Percentiles rank a stretch among this genome's conserved stretches.
Evolutionary conservation across 2,888 invertebrate genomes (phyloP).

Genomic region (Petrophora chlorosata): DNA sequence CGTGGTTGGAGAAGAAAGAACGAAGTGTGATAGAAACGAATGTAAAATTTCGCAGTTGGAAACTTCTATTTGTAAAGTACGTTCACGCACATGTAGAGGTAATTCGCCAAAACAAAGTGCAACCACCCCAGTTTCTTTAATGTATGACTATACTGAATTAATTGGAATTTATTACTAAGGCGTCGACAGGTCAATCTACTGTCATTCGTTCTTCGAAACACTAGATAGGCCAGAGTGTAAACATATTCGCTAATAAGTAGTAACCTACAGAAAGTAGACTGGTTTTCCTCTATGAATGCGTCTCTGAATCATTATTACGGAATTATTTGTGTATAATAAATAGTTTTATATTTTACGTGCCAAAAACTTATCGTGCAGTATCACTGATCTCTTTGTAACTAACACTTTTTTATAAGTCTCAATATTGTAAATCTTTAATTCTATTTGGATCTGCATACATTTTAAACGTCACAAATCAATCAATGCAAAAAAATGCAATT

Average conservation of each 20-base stretch:
- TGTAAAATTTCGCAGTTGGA: slow-evolving; percentile 11
- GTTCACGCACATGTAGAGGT: too few species aligned
- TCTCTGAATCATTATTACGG: too few species aligned
- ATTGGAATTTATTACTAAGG: too few species aligned
- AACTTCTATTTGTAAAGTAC: slow-evolving; percentile 8
- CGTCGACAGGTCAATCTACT: too few species aligned
- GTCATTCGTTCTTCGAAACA: too few species aligned
- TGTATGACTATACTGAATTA: too few species aligned
- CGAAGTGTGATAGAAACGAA: slow-evolving; percentile 32
- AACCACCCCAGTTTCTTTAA: too few species aligned
- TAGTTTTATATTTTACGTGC: slow-evolving; percentile 33
- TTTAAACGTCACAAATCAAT: background rate
- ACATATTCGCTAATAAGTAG: too few species aligned
- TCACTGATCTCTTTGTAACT: slow-evolving; percentile 33
- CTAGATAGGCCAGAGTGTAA: too few species aligned
- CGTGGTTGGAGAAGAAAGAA: slow-evolving; percentile 12
- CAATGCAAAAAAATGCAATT: slow-evolving; percentile 12
- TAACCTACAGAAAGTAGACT: too few species aligned
- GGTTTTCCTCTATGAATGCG: too few species aligned
- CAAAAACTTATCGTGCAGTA: slow-evolving; percentile 35
- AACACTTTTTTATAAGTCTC: slow-evolving; percentile 1
- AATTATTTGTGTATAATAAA: slow-evolving; percentile 1
- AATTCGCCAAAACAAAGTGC: too few species aligned
- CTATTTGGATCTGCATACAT: background rate
- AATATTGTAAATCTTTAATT: background rate